These are phyloP conservation scores for Caranx ignobilis DNA, from an alignment of 2,113 vertebrate species.

Conservation along the genomic window DNA sequence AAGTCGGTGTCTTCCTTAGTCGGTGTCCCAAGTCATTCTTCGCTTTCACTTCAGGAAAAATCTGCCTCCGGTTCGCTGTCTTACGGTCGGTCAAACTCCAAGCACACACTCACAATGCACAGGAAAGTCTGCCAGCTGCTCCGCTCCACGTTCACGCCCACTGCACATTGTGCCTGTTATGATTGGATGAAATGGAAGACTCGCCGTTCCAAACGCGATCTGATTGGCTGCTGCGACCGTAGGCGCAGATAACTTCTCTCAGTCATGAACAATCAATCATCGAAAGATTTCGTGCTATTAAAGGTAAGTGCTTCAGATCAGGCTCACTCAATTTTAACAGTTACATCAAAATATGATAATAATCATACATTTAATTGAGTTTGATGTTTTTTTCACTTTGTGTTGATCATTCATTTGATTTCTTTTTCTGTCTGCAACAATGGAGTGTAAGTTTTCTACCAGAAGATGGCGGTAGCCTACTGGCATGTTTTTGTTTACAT, in stretches of 20 bases:
- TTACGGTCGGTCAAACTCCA: conserved; percentile 58
- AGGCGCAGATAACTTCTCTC: background rate
- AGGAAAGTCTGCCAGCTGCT: conserved; percentile 51
- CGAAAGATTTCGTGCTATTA: background rate
- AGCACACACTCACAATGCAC: background rate
- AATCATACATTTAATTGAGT: too few species aligned
- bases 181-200: conserved; percentile 61
- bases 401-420: background rate
- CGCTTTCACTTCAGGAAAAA: conserved; percentile 4
- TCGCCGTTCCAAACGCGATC: background rate
- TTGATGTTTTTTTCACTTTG: background rate
- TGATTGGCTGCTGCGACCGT: conserved; percentile 63
- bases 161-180: background rate
- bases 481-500: conserved; percentile 8
- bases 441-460: conserved; percentile 23
- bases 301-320: background rate
- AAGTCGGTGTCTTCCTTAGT: background rate
- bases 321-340: background rate
- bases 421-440: background rate
- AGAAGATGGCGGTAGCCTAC: conserved; percentile 65
- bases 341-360: too few species aligned
- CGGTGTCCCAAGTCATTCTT: conserved; percentile 57
- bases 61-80: background rate
- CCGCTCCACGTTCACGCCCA: conserved; percentile 38
- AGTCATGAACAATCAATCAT: conserved; percentile 49